Evolutionary conservation across 2,888 invertebrate genomes (phyloP).

Genomic region (Protodeltote pygarga): DNA sequence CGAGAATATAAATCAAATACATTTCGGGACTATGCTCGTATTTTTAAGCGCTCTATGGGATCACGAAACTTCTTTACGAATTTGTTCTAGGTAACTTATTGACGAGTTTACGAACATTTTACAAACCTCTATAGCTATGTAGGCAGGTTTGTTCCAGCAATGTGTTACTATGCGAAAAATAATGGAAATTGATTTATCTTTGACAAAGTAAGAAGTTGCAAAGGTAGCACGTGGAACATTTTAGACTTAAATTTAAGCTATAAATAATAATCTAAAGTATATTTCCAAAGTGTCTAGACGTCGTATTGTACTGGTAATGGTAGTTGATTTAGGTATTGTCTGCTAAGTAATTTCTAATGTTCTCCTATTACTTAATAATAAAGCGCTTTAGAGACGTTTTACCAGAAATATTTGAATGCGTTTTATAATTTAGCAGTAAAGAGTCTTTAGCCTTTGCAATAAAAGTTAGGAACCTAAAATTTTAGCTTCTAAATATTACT

Average conservation of each 20-base stretch:
- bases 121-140: too few species aligned
- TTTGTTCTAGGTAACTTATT: slow-evolving; percentile 12
- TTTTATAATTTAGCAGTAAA: too few species aligned
- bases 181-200: too few species aligned
- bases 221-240: neutral
- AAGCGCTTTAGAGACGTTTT: neutral
- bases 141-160: too few species aligned
- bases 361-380: neutral
- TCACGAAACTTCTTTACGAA: slow-evolving; percentile 6
- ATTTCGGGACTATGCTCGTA: slow-evolving; percentile 13
- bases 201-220: neutral
- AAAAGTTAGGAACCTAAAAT: too few species aligned
- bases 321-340: too few species aligned
- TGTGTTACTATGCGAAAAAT: too few species aligned
- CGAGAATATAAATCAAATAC: slow-evolving; percentile 19
- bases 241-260: neutral
- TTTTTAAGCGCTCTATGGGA: slow-evolving; percentile 21
- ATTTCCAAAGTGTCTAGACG: slow-evolving; percentile 14
- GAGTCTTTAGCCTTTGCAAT: too few species aligned
- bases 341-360: too few species aligned
- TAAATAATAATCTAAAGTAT: neutral
- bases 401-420: neutral
- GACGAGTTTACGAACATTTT: neutral
- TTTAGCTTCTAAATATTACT: too few species aligned
- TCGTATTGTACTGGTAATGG: neutral